Conservation (phyloP, 2,888 invertebrate genomes). For the Cremastobaeus sp. region DNA sequence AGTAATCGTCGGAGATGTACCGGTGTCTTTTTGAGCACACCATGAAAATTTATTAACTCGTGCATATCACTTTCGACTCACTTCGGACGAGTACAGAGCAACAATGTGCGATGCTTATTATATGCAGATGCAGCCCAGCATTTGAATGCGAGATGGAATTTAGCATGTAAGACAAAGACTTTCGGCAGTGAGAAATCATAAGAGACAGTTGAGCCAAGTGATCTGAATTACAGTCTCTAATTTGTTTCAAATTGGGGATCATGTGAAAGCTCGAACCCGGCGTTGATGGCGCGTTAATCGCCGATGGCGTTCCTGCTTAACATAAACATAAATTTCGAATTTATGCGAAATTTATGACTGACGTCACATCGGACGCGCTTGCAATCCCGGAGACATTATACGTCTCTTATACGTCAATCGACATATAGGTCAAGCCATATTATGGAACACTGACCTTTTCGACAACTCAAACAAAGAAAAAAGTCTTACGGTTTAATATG, state of each 20-base stretch:
- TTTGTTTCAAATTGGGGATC: constrained; percentile 34
- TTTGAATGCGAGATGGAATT: constrained; percentile 24
- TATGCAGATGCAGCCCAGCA: constrained; percentile 42
- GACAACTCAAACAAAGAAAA: too few species aligned
- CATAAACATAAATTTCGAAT: too few species aligned
- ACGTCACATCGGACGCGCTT: too few species aligned
- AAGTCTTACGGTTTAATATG: too few species aligned
- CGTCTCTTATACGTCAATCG: too few species aligned
- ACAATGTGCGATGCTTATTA: constrained; percentile 31
- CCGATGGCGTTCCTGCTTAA: too few species aligned
- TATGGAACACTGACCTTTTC: too few species aligned
- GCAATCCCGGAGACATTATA: too few species aligned
- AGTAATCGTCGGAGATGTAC: too few species aligned
- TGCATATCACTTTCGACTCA: constrained; percentile 36
- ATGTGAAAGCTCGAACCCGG: constrained; percentile 18
- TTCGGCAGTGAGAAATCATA: constrained; percentile 5
- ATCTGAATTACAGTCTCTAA: constrained; percentile 32
- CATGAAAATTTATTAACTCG: constrained; percentile 41
- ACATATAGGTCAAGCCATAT: too few species aligned
- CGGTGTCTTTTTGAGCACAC: constrained; percentile 7
- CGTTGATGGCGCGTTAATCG: too few species aligned
- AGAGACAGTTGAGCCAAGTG: constrained; percentile 31
- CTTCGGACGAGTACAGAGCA: constrained; percentile 22
- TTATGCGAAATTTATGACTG: too few species aligned
- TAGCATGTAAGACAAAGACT: constrained; percentile 6